phyloP scores from a whole-genome alignment of 2,797 vertebrate genomes.

The Arrhamphus sclerolepis region DNA sequence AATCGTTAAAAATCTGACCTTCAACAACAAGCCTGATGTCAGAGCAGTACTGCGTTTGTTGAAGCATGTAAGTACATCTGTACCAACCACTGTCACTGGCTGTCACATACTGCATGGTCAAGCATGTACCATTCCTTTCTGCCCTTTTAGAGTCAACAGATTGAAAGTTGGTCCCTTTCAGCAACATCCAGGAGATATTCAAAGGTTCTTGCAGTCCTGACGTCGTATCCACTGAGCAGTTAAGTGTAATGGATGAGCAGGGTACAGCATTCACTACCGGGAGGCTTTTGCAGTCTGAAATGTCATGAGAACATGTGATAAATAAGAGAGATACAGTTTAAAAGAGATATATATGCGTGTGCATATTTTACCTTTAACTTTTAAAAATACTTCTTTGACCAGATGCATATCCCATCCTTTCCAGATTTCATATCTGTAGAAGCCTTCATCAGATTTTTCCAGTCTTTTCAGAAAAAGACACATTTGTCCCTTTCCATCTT shows the following conservation, averaged over 20 bases:
- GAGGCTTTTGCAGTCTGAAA: constrained; percentile 58
- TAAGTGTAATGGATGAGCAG: constrained; percentile 1
- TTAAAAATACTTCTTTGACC: constrained; percentile 43
- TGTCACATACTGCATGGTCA: constrained; percentile 28
- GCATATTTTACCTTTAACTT: constrained; percentile 59
- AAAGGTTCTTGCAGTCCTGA: neutral
- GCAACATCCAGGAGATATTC: constrained; percentile 31
- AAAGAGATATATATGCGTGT: neutral
- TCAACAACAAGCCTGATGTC: constrained; percentile 41
- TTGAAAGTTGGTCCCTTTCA: constrained; percentile 12
- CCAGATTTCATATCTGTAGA: constrained; percentile 53
- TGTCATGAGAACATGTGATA: neutral
- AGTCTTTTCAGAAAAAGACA: constrained; percentile 39
- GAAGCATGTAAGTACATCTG: constrained; percentile 36
- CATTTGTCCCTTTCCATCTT: constrained; percentile 3
- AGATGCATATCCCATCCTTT: constrained; percentile 35
- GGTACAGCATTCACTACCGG: neutral
- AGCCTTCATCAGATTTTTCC: constrained; percentile 47
- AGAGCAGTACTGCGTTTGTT: constrained; percentile 36
- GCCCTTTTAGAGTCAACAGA: neutral
- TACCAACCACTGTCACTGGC: constrained; percentile 51
- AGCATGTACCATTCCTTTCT: neutral
- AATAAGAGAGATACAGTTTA: neutral
- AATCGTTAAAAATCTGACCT: constrained; percentile 37
- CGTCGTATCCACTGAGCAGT: constrained; percentile 25